Evolutionary conservation across 2,113 vertebrate genomes (phyloP).

Genomic region (Myiopsitta monachus): DNA sequence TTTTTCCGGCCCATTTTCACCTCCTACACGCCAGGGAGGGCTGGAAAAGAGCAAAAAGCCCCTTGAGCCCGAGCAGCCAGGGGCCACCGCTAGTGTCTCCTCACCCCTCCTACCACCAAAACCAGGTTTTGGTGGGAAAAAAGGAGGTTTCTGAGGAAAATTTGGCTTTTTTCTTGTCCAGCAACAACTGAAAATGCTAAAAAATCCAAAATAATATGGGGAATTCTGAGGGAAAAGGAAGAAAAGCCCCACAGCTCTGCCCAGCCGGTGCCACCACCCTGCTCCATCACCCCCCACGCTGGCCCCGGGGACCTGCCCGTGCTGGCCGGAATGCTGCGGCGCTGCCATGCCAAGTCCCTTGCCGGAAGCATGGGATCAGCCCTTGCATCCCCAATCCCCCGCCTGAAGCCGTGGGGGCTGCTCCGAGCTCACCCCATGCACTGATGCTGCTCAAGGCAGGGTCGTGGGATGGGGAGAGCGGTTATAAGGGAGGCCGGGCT

Average conservation of each 20-base stretch:
- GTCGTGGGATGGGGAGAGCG: rapidly evolving
- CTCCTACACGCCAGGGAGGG: rapidly evolving
- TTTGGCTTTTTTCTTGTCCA: not conserved
- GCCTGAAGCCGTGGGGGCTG: rapidly evolving
- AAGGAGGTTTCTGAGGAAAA: not conserved
- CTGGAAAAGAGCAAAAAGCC: not conserved
- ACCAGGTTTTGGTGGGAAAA: not conserved
- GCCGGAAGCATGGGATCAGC: rapidly evolving
- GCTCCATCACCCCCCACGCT: rapidly evolving
- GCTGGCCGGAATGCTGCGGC: rapidly evolving
- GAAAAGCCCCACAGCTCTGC: not conserved
- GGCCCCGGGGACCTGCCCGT: not conserved
- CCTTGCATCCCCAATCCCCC: not conserved
- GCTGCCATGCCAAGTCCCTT: not conserved
- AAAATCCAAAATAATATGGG: not conserved
- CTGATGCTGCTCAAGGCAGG: rapidly evolving
- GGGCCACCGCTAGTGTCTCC: not conserved
- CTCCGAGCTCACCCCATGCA: not conserved
- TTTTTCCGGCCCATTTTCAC: slow-evolving; percentile 92
- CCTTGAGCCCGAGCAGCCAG: not conserved
- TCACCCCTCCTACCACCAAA: not conserved
- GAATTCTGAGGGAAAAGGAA: not conserved
- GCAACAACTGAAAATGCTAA: not conserved
- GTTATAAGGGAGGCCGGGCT: not conserved
- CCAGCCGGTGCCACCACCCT: rapidly evolving